Evolutionary conservation across 2,113 vertebrate genomes (phyloP).

Genomic region (Choloepus hoffmanni): DNA sequence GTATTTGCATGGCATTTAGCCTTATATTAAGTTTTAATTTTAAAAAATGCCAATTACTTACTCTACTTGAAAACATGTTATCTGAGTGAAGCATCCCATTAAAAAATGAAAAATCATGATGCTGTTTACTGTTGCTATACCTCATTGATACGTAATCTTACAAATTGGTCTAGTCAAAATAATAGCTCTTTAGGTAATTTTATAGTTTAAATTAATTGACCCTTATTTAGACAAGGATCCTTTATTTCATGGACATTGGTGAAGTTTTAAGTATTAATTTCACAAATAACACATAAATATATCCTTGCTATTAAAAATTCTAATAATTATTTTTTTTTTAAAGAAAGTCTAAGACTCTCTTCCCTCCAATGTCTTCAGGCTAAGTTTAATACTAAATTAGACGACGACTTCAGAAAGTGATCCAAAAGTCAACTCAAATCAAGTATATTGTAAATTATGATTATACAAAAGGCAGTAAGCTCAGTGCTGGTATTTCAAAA

Average conservation of each 20-base stretch:
- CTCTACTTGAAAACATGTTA: conserved; percentile 10
- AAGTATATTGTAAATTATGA: conserved; percentile 7
- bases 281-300: background rate
- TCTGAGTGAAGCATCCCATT: background rate
- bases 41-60: background rate
- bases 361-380: background rate
- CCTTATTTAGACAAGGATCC: background rate
- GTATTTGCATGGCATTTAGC: background rate
- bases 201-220: background rate
- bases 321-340: background rate
- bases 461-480: background rate
- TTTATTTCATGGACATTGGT: conserved; percentile 15
- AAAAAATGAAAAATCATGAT: background rate
- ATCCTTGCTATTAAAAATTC: background rate
- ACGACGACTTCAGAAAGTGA: background rate
- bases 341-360: background rate
- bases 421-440: background rate
- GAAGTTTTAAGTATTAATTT: background rate
- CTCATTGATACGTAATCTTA: background rate
- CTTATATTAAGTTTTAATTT: background rate
- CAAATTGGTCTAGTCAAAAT: background rate
- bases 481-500: background rate
- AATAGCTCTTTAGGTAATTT: background rate
- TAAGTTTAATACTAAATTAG: conserved; percentile 36
- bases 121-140: background rate